Conservation (phyloP, 1,140 invertebrate species). For the Drosophila cardini region DNA sequence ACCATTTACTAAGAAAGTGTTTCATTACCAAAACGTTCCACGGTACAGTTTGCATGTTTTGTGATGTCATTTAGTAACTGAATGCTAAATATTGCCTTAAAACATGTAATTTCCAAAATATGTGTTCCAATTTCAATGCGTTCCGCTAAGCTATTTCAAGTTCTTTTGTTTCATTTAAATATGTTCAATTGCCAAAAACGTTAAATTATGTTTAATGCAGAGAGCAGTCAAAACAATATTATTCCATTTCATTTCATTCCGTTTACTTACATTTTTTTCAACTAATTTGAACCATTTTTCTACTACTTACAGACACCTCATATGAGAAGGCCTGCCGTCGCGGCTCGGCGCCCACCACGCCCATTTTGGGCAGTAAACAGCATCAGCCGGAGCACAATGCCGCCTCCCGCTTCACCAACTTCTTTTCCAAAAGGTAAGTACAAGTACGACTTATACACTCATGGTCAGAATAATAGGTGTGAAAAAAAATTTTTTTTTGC, state of each 20-base stretch:
- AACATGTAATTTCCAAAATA: too few species aligned
- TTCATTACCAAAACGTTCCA: too few species aligned
- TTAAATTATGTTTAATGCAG: too few species aligned
- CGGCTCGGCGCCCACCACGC: constrained; percentile 93
- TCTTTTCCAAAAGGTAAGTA: constrained; percentile 92
- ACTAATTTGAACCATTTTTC: constrained; percentile 33
- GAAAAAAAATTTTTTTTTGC: too few species aligned
- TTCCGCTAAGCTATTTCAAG: not conserved
- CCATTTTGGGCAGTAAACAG: constrained; percentile 88
- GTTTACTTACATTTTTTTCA: constrained; percentile 44
- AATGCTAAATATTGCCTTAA: too few species aligned
- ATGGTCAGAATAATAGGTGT: too few species aligned
- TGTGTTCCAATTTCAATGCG: not conserved
- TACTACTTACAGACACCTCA: constrained; percentile 91
- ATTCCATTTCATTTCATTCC: constrained; percentile 9
- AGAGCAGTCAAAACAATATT: not conserved
- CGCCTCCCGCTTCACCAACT: constrained; percentile 91
- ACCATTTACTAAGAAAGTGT: too few species aligned
- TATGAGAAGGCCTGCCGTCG: constrained; percentile 95
- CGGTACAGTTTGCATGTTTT: not conserved
- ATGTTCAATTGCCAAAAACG: too few species aligned
- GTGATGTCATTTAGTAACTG: too few species aligned
- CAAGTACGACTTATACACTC: not conserved
- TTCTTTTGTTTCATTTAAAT: too few species aligned
- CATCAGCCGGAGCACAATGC: constrained; percentile 81